Evolutionary conservation across 2,797 vertebrate genomes (phyloP).

Genomic region (Gorsachius magnificus): DNA sequence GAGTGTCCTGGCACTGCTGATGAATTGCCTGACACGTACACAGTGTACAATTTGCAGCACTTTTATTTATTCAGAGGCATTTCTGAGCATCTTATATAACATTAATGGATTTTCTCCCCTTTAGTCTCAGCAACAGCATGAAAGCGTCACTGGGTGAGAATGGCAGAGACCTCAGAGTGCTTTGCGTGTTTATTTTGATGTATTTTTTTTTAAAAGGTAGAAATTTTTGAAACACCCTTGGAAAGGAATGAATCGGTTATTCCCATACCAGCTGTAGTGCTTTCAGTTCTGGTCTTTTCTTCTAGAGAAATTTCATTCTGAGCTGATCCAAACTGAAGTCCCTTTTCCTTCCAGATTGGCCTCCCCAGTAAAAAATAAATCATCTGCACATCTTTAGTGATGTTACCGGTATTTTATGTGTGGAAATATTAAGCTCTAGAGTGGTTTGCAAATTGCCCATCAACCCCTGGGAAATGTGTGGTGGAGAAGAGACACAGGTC

Average conservation of each 20-base stretch:
- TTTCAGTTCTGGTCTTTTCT: not conserved
- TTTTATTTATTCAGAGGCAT: constrained; percentile 45
- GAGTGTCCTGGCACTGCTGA: not conserved
- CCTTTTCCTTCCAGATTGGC: not conserved
- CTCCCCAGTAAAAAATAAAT: not conserved
- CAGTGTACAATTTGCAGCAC: not conserved
- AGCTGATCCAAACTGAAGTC: not conserved
- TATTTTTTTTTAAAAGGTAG: not conserved
- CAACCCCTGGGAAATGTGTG: not conserved
- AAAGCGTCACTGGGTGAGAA: not conserved
- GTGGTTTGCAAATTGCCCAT: not conserved
- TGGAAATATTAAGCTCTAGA: not conserved
- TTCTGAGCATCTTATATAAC: constrained; percentile 15
- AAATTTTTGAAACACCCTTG: not conserved
- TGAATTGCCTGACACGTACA: not conserved
- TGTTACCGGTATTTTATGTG: not conserved
- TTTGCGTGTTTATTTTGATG: not conserved
- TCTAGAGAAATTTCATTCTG: not conserved
- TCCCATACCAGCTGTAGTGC: not conserved
- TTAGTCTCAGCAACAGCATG: not conserved
- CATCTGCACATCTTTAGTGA: not conserved
- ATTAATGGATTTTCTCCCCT: constrained; percentile 17
- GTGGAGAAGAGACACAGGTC: not conserved
- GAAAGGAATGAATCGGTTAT: not conserved
- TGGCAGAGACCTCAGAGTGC: not conserved